phyloP scores from a whole-genome alignment of 2,888 invertebrate species.

The Helleia helle region DNA sequence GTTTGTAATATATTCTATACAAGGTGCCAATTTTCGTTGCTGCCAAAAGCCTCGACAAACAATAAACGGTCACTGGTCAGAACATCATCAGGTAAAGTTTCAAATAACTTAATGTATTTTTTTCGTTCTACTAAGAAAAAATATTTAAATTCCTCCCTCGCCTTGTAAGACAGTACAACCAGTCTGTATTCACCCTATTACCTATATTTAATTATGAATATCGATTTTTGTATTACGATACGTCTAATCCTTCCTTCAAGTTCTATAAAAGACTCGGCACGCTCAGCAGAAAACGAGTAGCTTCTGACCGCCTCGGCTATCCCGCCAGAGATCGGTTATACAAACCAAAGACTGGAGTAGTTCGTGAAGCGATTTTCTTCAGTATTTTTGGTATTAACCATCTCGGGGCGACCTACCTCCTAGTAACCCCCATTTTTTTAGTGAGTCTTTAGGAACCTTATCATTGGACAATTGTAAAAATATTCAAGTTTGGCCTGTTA shows the following conservation, averaged over 20 bases:
- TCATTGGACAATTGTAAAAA: slow-evolving; percentile 11
- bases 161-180: slow-evolving; percentile 25
- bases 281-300: slow-evolving; percentile 43
- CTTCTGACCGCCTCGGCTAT: slow-evolving; percentile 55
- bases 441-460: slow-evolving; percentile 29
- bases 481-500: neutral
- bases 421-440: slow-evolving; percentile 29
- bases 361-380: slow-evolving; percentile 73
- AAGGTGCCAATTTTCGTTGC: too few species aligned
- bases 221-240: slow-evolving; percentile 54
- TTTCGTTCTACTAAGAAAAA: neutral
- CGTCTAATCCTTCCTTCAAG: slow-evolving; percentile 37
- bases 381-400: slow-evolving; percentile 66
- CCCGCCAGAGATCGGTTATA: slow-evolving; percentile 60
- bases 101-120: too few species aligned
- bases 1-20: too few species aligned
- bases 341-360: slow-evolving; percentile 69
- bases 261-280: slow-evolving; percentile 47
- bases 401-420: slow-evolving; percentile 45
- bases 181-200: slow-evolving; percentile 54
- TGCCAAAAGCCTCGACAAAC: too few species aligned
- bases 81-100: too few species aligned
- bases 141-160: slow-evolving; percentile 12
- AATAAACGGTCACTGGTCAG: too few species aligned
- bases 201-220: slow-evolving; percentile 68